Evolutionary conservation across 2,888 invertebrate species (phyloP).

Genomic region (Seira sanloemensis): DNA sequence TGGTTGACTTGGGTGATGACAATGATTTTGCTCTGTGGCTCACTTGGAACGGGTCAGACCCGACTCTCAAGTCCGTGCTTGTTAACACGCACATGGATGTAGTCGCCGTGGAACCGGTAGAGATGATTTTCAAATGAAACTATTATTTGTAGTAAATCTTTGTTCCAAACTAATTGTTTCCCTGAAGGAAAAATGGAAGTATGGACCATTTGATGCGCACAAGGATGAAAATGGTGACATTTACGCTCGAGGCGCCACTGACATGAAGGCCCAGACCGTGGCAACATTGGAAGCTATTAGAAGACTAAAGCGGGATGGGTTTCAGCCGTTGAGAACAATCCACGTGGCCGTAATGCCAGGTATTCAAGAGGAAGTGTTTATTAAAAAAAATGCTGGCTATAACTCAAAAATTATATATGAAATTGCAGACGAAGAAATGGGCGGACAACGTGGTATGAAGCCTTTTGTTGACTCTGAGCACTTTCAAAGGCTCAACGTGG

Average conservation of each 20-base stretch:
- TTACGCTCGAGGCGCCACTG: constrained; percentile 87
- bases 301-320: constrained; percentile 78
- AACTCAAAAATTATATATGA: neutral
- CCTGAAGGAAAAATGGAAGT: constrained; percentile 87
- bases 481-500: neutral
- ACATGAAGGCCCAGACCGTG: constrained; percentile 89
- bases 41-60: neutral
- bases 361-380: no score
- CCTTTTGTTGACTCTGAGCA: neutral
- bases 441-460: neutral
- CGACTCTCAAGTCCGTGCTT: neutral
- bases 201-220: constrained; percentile 91
- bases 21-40: neutral
- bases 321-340: constrained; percentile 80
- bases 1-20: neutral
- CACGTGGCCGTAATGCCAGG: constrained; percentile 84
- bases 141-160: no score
- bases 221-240: constrained; percentile 91
- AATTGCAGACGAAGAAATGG: neutral
- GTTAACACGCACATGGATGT: neutral
- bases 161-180: no score
- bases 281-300: constrained; percentile 85
- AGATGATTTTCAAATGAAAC: no score
- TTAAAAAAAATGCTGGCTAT: neutral
- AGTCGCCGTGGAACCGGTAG: no score